Conservation (phyloP, 2,888 invertebrate genomes). For the Hemicrepidius hirtus region DNA sequence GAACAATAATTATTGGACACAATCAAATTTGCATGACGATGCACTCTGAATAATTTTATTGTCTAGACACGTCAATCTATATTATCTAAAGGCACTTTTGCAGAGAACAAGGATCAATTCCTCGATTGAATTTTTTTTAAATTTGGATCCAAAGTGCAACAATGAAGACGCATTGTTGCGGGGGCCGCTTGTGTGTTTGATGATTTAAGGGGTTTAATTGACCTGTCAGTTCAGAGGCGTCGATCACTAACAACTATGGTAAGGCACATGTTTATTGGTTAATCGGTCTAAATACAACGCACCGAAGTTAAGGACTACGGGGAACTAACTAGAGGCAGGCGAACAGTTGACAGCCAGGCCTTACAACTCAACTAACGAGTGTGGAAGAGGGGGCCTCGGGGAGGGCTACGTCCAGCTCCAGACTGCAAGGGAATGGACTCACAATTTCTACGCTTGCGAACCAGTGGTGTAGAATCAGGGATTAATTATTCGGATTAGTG, state of each 20-base stretch:
- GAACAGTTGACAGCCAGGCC: conserved; percentile 71
- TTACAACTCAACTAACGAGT: conserved; percentile 73
- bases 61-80: conserved; percentile 21
- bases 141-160: not conserved
- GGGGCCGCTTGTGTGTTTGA: not conserved
- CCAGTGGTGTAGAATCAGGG: conserved; percentile 63
- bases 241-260: conserved; percentile 44
- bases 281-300: conserved; percentile 58
- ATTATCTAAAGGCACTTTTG: conserved; percentile 13
- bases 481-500: not conserved
- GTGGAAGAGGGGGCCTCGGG: conserved; percentile 66
- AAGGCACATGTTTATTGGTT: conserved; percentile 64
- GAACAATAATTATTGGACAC: conserved; percentile 25
- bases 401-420: conserved; percentile 61
- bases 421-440: conserved; percentile 67
- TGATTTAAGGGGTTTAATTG: conserved; percentile 36
- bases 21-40: conserved; percentile 31
- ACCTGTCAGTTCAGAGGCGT: conserved; percentile 43
- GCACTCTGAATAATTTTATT: conserved; percentile 39
- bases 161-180: not conserved
- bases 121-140: not conserved
- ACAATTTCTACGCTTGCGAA: conserved; percentile 64
- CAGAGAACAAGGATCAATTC: not conserved
- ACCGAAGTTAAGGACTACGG: conserved; percentile 59
- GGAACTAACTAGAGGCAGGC: conserved; percentile 70